These are phyloP conservation scores for Geodia barretti DNA, from an alignment of 37 sponge, comb jelly and placozoan genomes.

Conservation along the genomic window DNA sequence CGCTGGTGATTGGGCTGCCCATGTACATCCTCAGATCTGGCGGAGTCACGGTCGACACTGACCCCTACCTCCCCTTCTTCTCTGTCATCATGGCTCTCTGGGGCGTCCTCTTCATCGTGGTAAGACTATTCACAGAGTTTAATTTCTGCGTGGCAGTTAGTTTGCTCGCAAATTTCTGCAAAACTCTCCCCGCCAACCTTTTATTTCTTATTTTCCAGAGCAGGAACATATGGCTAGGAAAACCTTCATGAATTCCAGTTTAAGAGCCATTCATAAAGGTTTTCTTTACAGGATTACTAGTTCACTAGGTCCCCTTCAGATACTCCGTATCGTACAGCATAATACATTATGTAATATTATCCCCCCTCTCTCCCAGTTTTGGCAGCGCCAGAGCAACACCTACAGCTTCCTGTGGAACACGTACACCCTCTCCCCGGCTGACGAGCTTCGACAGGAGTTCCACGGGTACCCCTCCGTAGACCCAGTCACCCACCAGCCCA, in stretches of 20 bases:
- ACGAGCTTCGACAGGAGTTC: constrained; percentile 47
- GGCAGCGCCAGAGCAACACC: constrained; percentile 48
- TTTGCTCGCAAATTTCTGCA: no score
- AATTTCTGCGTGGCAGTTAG: no score
- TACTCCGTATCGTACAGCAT: no score
- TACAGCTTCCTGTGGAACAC: constrained; percentile 71
- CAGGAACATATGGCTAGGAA: no score
- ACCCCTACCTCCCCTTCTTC: constrained; percentile 76
- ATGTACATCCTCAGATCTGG: constrained; percentile 48
- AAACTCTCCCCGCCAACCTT: no score
- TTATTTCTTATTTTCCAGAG: no score
- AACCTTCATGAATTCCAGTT: no score
- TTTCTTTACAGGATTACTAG: no score
- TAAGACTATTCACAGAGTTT: constrained; percentile 5
- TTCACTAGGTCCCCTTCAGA: no score
- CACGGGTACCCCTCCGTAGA: constrained; percentile 28
- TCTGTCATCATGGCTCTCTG: constrained; percentile 69
- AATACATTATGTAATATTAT: no score
- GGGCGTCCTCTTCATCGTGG: constrained; percentile 70
- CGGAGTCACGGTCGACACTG: constrained; percentile 50
- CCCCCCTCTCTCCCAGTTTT: constrained; percentile 56
- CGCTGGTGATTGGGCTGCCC: constrained; percentile 45
- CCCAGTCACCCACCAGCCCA: constrained; percentile 46
- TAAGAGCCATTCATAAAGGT: no score
- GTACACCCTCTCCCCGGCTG: constrained; percentile 39